phyloP scores from a whole-genome alignment of 2,113 vertebrate species.

The Nesospiza acunhae region DNA sequence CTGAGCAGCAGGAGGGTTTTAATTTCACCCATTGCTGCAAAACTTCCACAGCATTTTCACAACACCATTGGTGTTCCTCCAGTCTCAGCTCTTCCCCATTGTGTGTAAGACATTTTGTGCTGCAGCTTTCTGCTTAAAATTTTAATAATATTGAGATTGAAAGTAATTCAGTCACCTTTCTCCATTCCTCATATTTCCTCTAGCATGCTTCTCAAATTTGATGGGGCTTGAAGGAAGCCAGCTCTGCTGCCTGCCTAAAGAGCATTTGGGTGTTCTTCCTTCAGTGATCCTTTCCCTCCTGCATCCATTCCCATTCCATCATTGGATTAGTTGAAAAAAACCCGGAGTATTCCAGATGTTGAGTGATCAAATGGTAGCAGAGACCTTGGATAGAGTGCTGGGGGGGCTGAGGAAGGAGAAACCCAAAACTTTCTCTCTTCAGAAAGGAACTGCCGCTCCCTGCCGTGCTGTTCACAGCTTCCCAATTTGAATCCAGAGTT shows the following conservation, averaged over 20 bases:
- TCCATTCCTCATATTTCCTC: not conserved
- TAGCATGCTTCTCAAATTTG: not conserved
- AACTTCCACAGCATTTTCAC: not conserved
- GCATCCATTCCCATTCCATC: not conserved
- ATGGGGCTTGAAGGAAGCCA: not conserved
- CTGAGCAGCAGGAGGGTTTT: not conserved
- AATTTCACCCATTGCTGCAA: not conserved
- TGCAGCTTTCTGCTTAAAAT: not conserved
- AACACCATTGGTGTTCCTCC: not conserved
- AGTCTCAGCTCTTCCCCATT: not conserved
- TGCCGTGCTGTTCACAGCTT: slow-evolving; percentile 43
- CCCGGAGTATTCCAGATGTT: not conserved
- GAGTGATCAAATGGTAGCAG: not conserved
- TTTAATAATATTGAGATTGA: not conserved
- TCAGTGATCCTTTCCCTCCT: not conserved
- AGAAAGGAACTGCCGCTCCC: not conserved
- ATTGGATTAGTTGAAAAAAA: not conserved
- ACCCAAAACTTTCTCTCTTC: not conserved
- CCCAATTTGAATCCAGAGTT: slow-evolving; percentile 37
- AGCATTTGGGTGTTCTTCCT: not conserved
- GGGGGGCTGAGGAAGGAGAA: not conserved
- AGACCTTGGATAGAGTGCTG: not conserved
- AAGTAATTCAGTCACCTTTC: not conserved
- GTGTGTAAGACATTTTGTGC: not conserved
- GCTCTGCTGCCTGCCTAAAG: not conserved